phyloP scores from a whole-genome alignment of 2,888 invertebrate genomes.

The Cyclophora punctaria region DNA sequence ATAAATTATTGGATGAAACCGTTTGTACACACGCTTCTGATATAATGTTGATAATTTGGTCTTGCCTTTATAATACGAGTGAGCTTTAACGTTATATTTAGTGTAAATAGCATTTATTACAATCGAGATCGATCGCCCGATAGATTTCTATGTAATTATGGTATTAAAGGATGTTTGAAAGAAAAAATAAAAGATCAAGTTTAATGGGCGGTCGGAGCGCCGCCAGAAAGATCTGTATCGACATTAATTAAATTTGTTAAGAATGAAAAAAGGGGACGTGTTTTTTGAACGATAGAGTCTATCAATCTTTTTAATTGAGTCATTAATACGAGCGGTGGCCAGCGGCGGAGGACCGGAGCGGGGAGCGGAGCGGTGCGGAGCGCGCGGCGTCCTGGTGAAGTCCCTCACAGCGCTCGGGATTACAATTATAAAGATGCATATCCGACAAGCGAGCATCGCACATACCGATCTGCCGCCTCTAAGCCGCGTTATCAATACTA shows the following conservation, averaged over 20 bases:
- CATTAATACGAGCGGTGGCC: constrained; percentile 44
- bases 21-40: constrained; percentile 27
- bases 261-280: constrained; percentile 46
- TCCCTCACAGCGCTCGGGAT: too few relatives aligned
- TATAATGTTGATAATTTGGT: constrained; percentile 13
- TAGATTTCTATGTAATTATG: constrained; percentile 10
- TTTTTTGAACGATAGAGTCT: constrained; percentile 57
- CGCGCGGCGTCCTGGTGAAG: too few relatives aligned
- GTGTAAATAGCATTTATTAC: constrained; percentile 3
- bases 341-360: too few relatives aligned
- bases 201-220: constrained; percentile 17
- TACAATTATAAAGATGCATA: too few relatives aligned
- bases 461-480: constrained; percentile 35
- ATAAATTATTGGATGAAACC: constrained; percentile 27
- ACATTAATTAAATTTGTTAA: constrained; percentile 70
- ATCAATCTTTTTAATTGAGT: constrained; percentile 74
- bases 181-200: constrained; percentile 12
- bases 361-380: too few relatives aligned
- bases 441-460: constrained; percentile 26
- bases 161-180: constrained; percentile 9
- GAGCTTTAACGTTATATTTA: constrained; percentile 6
- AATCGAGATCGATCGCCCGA: constrained; percentile 7
- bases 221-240: constrained; percentile 46
- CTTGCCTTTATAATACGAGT: constrained; percentile 1
- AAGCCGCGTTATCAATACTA: constrained; percentile 34